phyloP scores from a whole-genome alignment of 2,888 invertebrate genomes.

The Punctoribates punctum region DNA sequence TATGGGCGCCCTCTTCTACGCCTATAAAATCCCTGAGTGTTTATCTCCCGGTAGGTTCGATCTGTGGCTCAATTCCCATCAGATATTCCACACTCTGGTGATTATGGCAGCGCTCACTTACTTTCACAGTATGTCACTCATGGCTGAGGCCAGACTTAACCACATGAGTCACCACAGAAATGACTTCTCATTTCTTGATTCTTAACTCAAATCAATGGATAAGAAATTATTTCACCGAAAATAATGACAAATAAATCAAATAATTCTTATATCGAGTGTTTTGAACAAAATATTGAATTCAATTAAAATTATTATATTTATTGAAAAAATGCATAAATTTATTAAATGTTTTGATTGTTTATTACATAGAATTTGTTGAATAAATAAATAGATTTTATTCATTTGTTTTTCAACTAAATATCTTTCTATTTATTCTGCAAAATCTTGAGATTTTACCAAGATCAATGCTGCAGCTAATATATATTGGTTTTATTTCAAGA shows the following conservation, averaged over 20 bases:
- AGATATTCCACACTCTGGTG: conserved; percentile 97
- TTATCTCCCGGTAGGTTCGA: conserved; percentile 96
- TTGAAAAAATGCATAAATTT: no score
- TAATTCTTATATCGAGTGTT: no score
- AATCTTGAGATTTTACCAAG: no score
- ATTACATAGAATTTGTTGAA: neutral
- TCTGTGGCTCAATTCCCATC: conserved; percentile 99
- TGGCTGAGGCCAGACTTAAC: conserved; percentile 23
- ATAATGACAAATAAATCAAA: neutral
- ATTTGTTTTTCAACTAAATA: no score
- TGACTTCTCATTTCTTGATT: neutral
- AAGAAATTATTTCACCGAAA: neutral
- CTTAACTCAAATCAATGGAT: neutral
- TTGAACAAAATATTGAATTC: no score
- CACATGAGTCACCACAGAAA: neutral
- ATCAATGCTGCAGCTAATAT: no score
- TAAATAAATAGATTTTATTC: no score
- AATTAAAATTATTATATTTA: no score
- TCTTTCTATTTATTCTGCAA: no score
- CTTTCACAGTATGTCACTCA: conserved; percentile 35
- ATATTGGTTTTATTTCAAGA: no score
- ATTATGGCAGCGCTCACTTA: conserved; percentile 15
- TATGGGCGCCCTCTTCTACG: conserved; percentile 91
- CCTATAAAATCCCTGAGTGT: conserved; percentile 90
- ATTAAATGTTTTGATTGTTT: neutral